Evolutionary conservation across 2,797 vertebrate genomes (phyloP).

Genomic region (Eulemur coronatus): DNA sequence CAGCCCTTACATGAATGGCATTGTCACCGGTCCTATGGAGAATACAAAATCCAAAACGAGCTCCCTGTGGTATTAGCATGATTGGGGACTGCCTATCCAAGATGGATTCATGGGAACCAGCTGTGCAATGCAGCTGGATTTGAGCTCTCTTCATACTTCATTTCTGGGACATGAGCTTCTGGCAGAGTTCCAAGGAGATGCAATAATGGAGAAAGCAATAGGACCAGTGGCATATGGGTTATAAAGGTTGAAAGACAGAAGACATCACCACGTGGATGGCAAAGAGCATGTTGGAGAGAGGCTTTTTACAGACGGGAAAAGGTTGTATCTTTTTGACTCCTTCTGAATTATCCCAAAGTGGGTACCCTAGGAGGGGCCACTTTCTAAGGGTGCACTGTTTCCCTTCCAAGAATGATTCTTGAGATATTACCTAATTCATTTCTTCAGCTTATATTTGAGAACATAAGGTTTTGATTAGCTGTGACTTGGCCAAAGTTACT

Average conservation of each 20-base stretch:
- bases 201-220: neutral
- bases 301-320: neutral
- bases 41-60: neutral
- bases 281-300: neutral
- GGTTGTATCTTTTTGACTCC: neutral
- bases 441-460: neutral
- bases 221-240: neutral
- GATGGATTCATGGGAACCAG: neutral
- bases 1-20: neutral
- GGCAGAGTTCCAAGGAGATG: neutral
- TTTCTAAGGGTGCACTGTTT: neutral
- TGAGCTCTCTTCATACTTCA: neutral
- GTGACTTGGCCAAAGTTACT: neutral
- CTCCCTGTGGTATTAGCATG: neutral
- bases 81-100: neutral
- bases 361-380: neutral
- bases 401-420: neutral
- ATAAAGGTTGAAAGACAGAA: neutral
- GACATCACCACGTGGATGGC: neutral
- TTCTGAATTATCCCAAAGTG: neutral
- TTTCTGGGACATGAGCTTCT: neutral
- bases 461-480: neutral
- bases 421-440: neutral
- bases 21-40: neutral
- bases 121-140: neutral